Conservation (phyloP, 2,797 vertebrate genomes). For the Cichlasoma orientale region DNA sequence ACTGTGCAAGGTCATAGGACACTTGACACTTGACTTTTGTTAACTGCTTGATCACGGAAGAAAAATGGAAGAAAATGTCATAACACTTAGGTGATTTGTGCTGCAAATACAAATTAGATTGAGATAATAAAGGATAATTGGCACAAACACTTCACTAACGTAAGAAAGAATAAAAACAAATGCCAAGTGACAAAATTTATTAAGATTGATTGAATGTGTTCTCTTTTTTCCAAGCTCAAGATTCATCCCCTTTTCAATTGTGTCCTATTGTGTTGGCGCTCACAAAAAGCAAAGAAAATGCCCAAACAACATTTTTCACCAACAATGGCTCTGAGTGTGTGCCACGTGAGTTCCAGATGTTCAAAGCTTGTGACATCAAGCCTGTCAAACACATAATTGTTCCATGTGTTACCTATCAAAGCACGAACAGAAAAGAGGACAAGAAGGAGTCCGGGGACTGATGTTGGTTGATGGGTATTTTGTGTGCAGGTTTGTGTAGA, state of each 20-base stretch:
- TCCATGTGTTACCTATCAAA: neutral
- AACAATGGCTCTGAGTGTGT: neutral
- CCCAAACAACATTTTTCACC: neutral
- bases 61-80: too few species aligned
- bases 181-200: neutral
- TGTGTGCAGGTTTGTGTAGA: neutral
- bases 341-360: constrained; percentile 16
- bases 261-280: neutral
- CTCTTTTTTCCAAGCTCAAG: neutral
- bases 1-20: too few species aligned
- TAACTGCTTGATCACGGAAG: neutral
- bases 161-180: neutral
- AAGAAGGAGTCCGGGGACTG: neutral
- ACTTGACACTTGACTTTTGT: neutral
- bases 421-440: neutral
- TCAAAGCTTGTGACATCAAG: neutral
- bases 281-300: constrained; percentile 14
- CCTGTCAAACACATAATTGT: neutral
- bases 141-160: neutral
- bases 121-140: neutral
- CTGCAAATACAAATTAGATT: neutral
- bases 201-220: neutral
- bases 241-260: neutral
- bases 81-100: too few species aligned
- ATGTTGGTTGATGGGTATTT: neutral